phyloP scores from a whole-genome alignment of 2,113 vertebrate genomes.

The Hoplias malabaricus region DNA sequence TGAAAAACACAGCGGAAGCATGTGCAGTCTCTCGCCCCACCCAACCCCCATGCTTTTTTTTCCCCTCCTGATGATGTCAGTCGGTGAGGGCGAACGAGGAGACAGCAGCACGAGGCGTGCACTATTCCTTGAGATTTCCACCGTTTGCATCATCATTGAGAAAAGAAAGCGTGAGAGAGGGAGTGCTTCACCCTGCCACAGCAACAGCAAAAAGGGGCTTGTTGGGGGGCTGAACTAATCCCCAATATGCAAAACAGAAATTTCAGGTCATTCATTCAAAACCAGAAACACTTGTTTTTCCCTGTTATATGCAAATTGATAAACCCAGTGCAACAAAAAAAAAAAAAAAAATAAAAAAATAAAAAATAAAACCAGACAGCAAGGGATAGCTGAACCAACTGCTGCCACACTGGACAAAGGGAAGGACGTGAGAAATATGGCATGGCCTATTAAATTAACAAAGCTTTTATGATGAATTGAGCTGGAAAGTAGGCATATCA shows the following conservation, averaged over 20 bases:
- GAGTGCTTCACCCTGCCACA: conserved; percentile 41
- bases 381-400: conserved; percentile 56
- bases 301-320: conserved; percentile 54
- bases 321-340: conserved; percentile 1
- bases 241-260: conserved; percentile 42
- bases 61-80: conserved; percentile 56
- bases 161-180: conserved; percentile 51
- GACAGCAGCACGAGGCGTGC: conserved; percentile 46
- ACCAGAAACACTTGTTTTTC: conserved; percentile 2
- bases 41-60: conserved; percentile 37
- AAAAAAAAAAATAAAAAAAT: too few species aligned
- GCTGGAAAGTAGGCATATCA: neutral
- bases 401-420: conserved; percentile 48
- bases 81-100: conserved; percentile 37
- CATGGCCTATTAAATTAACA: neutral
- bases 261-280: conserved; percentile 40
- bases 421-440: conserved; percentile 26
- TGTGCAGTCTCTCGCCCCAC: conserved; percentile 45
- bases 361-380: conserved; percentile 70
- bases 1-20: conserved; percentile 61
- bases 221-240: conserved; percentile 42
- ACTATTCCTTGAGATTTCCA: conserved; percentile 66
- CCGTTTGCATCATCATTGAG: conserved; percentile 78
- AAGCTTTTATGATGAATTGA: neutral
- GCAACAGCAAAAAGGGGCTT: conserved; percentile 47